These are phyloP conservation scores for Rhabdornis inornatus DNA, from an alignment of 2,113 vertebrate genomes.

Conservation along the genomic window DNA sequence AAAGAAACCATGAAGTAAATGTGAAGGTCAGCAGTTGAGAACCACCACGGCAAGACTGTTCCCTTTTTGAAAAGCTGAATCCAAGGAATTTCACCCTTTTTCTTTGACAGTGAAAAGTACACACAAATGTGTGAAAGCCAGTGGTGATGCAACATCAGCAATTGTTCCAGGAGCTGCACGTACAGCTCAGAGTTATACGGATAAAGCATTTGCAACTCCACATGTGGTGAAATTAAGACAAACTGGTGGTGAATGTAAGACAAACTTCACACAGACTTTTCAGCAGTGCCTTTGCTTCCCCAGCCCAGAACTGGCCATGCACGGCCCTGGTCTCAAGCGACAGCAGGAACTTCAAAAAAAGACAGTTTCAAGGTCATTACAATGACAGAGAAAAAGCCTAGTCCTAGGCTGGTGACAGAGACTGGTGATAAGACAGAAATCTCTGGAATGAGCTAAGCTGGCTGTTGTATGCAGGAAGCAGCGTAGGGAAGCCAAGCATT, in stretches of 20 bases:
- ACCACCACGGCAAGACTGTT: background rate
- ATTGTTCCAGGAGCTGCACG: background rate
- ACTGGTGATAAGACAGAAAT: slow-evolving; percentile 36
- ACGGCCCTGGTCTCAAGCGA: background rate
- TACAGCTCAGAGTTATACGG: background rate
- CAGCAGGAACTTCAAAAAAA: background rate
- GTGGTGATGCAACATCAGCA: background rate
- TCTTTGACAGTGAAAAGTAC: background rate
- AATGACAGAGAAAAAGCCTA: background rate
- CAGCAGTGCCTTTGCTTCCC: background rate
- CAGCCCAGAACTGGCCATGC: background rate
- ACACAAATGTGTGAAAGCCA: background rate
- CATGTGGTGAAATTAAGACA: background rate
- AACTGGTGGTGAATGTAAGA: too few relatives aligned
- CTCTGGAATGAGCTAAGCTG: slow-evolving; percentile 32
- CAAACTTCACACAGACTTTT: background rate
- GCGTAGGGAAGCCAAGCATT: background rate
- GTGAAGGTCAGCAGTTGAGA: background rate
- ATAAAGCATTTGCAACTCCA: background rate
- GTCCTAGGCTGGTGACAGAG: background rate
- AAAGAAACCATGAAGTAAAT: background rate
- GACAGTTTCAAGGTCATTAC: background rate
- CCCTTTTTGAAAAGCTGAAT: background rate
- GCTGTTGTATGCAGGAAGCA: background rate
- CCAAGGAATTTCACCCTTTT: background rate